Conservation (phyloP, 2,888 invertebrate species). For the Drosophila fulvimacula region DNA sequence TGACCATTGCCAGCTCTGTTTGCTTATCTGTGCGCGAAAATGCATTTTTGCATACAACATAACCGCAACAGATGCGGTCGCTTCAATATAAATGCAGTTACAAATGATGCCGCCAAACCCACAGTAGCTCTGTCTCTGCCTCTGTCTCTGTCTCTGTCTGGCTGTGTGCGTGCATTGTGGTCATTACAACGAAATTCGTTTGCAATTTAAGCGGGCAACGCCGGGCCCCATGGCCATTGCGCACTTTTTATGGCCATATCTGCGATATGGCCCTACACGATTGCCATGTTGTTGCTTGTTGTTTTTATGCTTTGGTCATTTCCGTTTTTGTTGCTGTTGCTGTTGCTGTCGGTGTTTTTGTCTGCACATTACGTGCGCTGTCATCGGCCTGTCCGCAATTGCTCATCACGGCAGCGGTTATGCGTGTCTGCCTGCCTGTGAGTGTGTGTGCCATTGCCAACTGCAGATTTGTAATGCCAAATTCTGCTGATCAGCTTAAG, state of each 20-base stretch:
- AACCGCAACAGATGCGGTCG: constrained; percentile 81
- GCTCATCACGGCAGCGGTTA: constrained; percentile 60
- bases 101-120: constrained; percentile 64
- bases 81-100: constrained; percentile 81
- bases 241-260: constrained; percentile 63
- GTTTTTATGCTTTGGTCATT: constrained; percentile 75
- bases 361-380: constrained; percentile 65
- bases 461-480: constrained; percentile 11
- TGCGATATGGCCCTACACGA: constrained; percentile 30
- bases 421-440: constrained; percentile 8
- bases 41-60: constrained; percentile 81
- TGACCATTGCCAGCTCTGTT: constrained; percentile 36
- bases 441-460: constrained; percentile 9
- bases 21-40: constrained; percentile 81
- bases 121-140: constrained; percentile 7
- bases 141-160: not conserved
- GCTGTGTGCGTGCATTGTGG: constrained; percentile 53
- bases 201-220: constrained; percentile 60
- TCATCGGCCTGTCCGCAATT: constrained; percentile 63
- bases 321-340: constrained; percentile 59
- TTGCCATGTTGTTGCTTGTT: constrained; percentile 48
- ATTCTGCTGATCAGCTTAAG: constrained; percentile 26
- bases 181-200: constrained; percentile 79
- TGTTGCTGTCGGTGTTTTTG: constrained; percentile 21
- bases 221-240: constrained; percentile 17